phyloP scores from a whole-genome alignment of 2,888 invertebrate species.

The Lycocerus yunnanus region DNA sequence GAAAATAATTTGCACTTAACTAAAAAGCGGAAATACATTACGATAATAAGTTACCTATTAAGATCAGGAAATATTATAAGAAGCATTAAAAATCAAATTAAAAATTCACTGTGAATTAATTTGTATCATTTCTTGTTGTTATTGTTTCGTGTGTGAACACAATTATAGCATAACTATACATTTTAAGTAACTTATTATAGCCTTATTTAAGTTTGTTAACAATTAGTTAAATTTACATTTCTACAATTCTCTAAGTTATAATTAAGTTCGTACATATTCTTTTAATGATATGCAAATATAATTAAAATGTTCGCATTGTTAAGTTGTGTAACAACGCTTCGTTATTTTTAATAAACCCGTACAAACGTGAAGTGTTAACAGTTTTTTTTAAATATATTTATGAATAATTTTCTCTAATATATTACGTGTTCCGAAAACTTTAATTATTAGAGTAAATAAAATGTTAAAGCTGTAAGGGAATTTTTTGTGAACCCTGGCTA shows the following conservation, averaged over 20 bases:
- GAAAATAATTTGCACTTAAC: not conserved
- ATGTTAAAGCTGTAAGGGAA: conserved; percentile 9
- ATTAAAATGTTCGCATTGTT: conserved; percentile 36
- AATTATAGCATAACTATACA: conserved; percentile 24
- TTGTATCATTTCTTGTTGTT: conserved; percentile 37
- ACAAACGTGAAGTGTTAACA: conserved; percentile 20
- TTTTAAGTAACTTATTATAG: conserved; percentile 33
- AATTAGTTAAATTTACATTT: conserved; percentile 43
- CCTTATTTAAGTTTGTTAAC: conserved; percentile 37
- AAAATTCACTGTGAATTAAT: conserved; percentile 31
- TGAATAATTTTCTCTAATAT: not conserved
- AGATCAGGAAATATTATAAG: not conserved
- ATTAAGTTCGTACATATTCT: conserved; percentile 29
- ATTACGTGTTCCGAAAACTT: conserved; percentile 1
- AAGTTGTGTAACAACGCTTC: conserved; percentile 12
- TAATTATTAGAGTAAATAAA: conserved; percentile 15
- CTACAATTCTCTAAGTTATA: conserved; percentile 35
- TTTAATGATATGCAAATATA: conserved; percentile 43
- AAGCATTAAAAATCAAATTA: not conserved
- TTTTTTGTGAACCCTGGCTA: conserved; percentile 5
- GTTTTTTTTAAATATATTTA: conserved; percentile 3
- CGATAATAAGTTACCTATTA: not conserved
- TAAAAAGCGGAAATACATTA: not conserved
- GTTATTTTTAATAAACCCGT: conserved; percentile 15
- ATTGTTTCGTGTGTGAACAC: conserved; percentile 31